These are phyloP conservation scores for Fulica atra DNA, from an alignment of 2,113 vertebrate species.

Conservation along the genomic window DNA sequence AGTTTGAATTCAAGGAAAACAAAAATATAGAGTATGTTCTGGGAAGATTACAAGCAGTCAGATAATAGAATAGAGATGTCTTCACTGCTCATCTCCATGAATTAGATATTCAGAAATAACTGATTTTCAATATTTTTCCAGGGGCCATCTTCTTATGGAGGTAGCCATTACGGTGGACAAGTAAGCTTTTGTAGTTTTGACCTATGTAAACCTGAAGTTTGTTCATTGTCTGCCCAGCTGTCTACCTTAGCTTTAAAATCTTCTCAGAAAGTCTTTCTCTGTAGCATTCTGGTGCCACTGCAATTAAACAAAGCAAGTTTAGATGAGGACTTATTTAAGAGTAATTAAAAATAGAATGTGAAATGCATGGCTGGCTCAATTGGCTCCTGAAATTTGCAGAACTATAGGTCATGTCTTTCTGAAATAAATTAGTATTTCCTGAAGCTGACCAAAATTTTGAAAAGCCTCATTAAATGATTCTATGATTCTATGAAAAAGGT, in stretches of 20 bases:
- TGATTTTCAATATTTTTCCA: not conserved
- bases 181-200: constrained; percentile 10
- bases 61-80: not conserved
- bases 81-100: not conserved
- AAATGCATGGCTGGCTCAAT: not conserved
- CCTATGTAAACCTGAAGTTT: not conserved
- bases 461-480: not conserved
- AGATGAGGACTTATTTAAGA: not conserved
- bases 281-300: not conserved
- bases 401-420: not conserved
- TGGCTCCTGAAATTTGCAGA: not conserved
- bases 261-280: not conserved
- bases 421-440: not conserved
- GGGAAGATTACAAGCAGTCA: not conserved
- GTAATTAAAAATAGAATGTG: not conserved
- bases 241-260: not conserved
- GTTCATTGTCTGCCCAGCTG: not conserved
- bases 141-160: constrained; percentile 43
- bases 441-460: not conserved
- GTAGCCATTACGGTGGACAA: constrained; percentile 41
- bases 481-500: not conserved
- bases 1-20: not conserved
- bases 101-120: not conserved
- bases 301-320: not conserved
- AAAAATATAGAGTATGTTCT: not conserved